Evolutionary conservation across 2,113 vertebrate genomes (phyloP).

Genomic region (Gorsachius goisagi): DNA sequence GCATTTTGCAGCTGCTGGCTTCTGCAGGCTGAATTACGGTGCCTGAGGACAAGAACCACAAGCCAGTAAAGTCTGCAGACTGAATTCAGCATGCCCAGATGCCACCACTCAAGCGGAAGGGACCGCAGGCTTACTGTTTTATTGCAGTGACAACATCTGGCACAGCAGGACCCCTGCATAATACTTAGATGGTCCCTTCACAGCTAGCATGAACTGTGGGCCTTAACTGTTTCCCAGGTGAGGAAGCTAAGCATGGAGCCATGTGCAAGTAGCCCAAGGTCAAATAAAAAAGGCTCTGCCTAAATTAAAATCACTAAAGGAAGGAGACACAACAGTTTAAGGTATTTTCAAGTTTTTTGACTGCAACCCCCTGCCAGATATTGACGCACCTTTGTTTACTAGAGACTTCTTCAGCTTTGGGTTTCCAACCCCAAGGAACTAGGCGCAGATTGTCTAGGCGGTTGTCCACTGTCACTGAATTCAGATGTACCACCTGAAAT

Average conservation of each 20-base stretch:
- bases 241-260: fast-evolving
- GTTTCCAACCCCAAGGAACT: conserved; percentile 91
- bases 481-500: conserved; percentile 96
- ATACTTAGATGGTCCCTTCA: background rate
- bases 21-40: fast-evolving
- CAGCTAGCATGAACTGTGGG: fast-evolving
- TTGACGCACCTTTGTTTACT: conserved; percentile 91
- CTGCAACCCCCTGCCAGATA: background rate
- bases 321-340: background rate
- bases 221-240: background rate
- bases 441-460: conserved; percentile 93
- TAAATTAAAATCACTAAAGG: background rate
- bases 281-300: background rate
- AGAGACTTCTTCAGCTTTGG: conserved; percentile 91
- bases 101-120: background rate
- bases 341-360: background rate
- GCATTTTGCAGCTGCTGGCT: background rate
- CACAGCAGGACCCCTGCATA: background rate
- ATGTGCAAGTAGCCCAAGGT: fast-evolving
- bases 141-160: background rate
- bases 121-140: background rate
- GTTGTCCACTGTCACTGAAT: conserved; percentile 96
- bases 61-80: background rate
- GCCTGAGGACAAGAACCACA: background rate
- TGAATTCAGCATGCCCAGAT: background rate